Evolutionary conservation across 2,113 vertebrate genomes (phyloP).

Genomic region (Pseudopipra pipra): DNA sequence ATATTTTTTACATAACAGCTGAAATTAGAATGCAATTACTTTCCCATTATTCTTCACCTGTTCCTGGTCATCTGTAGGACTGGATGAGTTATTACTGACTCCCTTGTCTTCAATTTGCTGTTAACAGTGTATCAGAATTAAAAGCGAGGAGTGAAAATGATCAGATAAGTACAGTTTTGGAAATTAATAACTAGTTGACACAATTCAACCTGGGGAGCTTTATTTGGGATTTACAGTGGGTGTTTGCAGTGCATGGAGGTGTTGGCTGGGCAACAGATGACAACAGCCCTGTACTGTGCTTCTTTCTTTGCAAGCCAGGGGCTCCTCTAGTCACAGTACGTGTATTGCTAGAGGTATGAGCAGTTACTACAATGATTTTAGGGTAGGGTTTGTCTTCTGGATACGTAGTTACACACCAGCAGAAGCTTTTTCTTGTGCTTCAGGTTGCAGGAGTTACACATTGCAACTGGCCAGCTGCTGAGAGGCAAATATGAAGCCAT

Average conservation of each 20-base stretch:
- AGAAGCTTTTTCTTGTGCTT: not conserved
- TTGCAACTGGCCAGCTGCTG: not conserved
- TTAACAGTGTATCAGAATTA: not conserved
- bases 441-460: not conserved
- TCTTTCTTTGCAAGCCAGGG: not conserved
- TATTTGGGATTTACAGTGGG: not conserved
- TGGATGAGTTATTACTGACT: not conserved
- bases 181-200: not conserved
- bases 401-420: not conserved
- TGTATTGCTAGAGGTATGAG: not conserved
- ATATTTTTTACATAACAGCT: not conserved
- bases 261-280: not conserved
- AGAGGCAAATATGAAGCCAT: not conserved
- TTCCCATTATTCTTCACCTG: not conserved
- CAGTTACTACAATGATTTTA: not conserved
- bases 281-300: not conserved
- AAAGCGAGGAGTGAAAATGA: not conserved
- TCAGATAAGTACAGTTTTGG: not conserved
- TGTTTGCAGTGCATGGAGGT: not conserved
- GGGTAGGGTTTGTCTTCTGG: not conserved
- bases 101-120: not conserved
- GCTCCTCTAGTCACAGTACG: not conserved
- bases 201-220: not conserved
- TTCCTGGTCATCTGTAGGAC: not conserved
- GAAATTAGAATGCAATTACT: not conserved